phyloP scores from a whole-genome alignment of 1,140 invertebrate species.

The Bathynomus jamesi region DNA sequence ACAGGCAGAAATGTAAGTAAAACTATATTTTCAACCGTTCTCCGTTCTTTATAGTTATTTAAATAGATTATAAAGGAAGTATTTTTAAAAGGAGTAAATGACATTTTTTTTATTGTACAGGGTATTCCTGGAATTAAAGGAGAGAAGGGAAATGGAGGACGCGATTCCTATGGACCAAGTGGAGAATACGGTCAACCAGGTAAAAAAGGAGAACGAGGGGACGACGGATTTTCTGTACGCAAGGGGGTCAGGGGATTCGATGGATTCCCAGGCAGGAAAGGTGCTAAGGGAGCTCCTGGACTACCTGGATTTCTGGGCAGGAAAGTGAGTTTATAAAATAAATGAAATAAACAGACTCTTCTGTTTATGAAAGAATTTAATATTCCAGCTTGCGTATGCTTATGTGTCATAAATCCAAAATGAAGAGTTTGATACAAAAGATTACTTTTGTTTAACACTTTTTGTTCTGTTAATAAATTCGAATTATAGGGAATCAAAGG shows the following conservation, averaged over 20 bases:
- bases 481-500: conserved; percentile 9
- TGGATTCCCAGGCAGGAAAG: background rate
- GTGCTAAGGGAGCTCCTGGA: conserved; percentile 9
- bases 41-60: background rate
- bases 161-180: background rate
- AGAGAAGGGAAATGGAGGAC: background rate
- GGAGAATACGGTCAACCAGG: conserved; percentile 2
- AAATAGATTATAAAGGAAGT: background rate
- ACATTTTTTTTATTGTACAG: background rate
- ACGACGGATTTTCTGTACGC: background rate
- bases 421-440: no score
- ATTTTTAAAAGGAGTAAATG: background rate
- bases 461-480: no score
- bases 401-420: no score
- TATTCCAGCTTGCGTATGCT: no score
- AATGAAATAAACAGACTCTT: no score
- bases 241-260: conserved; percentile 4
- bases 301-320: conserved; percentile 1
- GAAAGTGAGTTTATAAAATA: no score
- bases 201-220: conserved; percentile 2
- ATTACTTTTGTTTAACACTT: no score
- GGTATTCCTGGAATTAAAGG: conserved; percentile 1
- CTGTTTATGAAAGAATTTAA: no score
- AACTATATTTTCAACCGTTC: no score
- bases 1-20: conserved; percentile 2